Evolutionary conservation across 1,140 invertebrate genomes (phyloP).

Genomic region (Drosophila lacteicornis): DNA sequence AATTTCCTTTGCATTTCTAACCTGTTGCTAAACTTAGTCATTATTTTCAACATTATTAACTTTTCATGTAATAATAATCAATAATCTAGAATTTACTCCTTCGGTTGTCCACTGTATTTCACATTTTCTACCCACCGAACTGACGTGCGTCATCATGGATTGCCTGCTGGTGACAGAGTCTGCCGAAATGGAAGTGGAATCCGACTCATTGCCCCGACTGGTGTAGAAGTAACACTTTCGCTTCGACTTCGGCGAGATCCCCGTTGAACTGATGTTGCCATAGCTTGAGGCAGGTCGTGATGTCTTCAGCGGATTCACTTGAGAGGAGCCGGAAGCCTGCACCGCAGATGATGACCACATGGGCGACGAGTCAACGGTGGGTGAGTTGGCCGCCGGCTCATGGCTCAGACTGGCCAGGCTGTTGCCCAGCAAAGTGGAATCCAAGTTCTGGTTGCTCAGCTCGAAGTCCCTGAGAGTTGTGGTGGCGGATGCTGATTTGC

Average conservation of each 20-base stretch:
- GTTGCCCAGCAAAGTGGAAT: conserved; percentile 46
- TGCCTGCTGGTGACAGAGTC: conserved; percentile 89
- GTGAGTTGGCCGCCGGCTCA: conserved; percentile 44
- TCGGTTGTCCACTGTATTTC: background rate
- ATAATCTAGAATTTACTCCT: background rate
- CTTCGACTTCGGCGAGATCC: conserved; percentile 77
- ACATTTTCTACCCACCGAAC: conserved; percentile 79
- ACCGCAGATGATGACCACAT: conserved; percentile 66
- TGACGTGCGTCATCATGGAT: conserved; percentile 86
- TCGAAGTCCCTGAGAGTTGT: conserved; percentile 69
- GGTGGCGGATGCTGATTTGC: conserved; percentile 63
- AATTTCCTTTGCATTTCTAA: too few species aligned
- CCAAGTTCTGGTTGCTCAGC: conserved; percentile 51
- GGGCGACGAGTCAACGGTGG: conserved; percentile 66
- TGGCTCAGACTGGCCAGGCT: conserved; percentile 57
- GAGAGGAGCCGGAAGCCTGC: conserved; percentile 47
- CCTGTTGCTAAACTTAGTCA: too few species aligned
- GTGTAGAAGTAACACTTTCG: conserved; percentile 72
- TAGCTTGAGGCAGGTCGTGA: conserved; percentile 85
- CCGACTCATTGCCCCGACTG: conserved; percentile 86
- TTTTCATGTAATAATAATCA: too few species aligned
- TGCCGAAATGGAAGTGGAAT: conserved; percentile 88
- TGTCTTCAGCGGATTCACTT: conserved; percentile 68
- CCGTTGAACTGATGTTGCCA: conserved; percentile 80
- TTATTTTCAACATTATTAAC: too few species aligned